These are phyloP conservation scores for Lithophane socia DNA, from an alignment of 2,888 invertebrate species.

Conservation along the genomic window DNA sequence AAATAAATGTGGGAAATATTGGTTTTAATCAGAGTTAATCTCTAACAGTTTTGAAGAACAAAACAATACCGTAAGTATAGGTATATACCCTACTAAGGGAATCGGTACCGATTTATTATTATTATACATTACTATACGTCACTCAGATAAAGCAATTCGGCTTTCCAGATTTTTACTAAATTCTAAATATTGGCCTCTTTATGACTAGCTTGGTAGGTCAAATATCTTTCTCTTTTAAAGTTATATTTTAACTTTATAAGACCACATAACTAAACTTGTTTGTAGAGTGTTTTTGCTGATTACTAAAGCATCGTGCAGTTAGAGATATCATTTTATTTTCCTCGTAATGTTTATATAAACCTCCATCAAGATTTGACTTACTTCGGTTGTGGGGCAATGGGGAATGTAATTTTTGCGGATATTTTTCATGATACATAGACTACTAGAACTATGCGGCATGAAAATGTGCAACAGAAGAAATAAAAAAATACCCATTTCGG, in stretches of 20 bases:
- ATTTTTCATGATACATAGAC: no score
- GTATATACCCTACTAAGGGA: accelerated
- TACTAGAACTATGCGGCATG: not conserved
- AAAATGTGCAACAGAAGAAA: not conserved
- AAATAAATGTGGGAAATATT: conserved; percentile 1
- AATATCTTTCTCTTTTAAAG: no score
- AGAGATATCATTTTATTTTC: not conserved
- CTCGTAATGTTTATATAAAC: not conserved
- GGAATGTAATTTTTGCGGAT: not conserved
- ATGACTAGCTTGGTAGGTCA: not conserved
- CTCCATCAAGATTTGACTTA: not conserved
- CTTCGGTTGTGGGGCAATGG: not conserved
- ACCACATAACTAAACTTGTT: not conserved
- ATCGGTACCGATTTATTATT: no score
- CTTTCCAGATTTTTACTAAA: not conserved
- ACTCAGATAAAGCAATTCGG: no score
- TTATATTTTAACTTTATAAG: no score
- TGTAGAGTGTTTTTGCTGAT: not conserved
- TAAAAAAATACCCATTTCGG: not conserved
- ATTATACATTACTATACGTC: no score
- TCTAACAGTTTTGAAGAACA: not conserved
- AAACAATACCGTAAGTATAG: not conserved
- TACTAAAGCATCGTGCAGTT: no score
- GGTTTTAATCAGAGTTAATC: not conserved
- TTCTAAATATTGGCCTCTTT: no score